Conservation (phyloP, 1,140 invertebrate species). For the Macrotrachela quadricornifera region DNA sequence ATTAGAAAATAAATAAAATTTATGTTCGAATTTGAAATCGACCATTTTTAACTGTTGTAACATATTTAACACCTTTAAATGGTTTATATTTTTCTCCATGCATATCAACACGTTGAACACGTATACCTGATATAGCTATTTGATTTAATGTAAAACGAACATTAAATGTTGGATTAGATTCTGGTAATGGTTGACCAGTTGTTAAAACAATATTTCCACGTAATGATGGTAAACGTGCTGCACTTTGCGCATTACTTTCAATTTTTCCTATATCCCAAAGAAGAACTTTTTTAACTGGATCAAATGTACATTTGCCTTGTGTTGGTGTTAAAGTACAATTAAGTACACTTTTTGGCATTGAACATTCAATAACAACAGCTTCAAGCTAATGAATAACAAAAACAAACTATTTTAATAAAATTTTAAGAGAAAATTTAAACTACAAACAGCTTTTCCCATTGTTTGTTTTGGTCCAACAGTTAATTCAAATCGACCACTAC, state of each 20-base stretch:
- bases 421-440: conserved; percentile 14
- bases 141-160: conserved; percentile 81
- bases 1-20: too few species aligned
- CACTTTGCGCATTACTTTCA: conserved; percentile 55
- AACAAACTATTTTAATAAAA: neutral
- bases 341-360: conserved; percentile 88
- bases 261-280: conserved; percentile 91
- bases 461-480: conserved; percentile 90
- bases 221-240: conserved; percentile 36
- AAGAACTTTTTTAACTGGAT: conserved; percentile 77
- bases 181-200: conserved; percentile 17
- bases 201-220: too few species aligned
- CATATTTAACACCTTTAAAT: conserved; percentile 97
- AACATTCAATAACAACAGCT: conserved; percentile 69
- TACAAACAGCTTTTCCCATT: conserved; percentile 62
- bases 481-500: conserved; percentile 68
- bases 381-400: conserved; percentile 37
- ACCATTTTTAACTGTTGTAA: conserved; percentile 66
- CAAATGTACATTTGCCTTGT: conserved; percentile 93
- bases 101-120: conserved; percentile 93
- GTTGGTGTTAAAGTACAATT: conserved; percentile 80
- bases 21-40: conserved; percentile 91
- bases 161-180: conserved; percentile 15
- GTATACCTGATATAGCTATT: conserved; percentile 81
- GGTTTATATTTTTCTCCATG: conserved; percentile 97